phyloP scores from a whole-genome alignment of 2,113 vertebrate species.

The Circaetus gallicus region DNA sequence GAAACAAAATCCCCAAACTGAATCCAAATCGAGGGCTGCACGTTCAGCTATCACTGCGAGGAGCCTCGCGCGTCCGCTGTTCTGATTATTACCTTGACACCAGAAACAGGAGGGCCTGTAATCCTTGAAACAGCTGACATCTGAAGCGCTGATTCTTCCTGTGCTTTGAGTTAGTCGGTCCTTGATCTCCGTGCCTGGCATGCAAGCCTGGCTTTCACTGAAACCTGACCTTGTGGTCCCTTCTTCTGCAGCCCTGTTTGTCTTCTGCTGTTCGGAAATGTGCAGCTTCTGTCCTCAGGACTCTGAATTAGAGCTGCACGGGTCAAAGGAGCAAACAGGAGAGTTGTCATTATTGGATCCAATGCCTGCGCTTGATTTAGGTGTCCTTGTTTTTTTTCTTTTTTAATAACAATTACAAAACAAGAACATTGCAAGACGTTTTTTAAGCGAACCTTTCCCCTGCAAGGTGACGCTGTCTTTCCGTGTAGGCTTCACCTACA shows the following conservation, averaged over 20 bases:
- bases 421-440: neutral
- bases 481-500: neutral
- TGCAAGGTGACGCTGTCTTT: neutral
- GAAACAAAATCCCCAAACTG: conserved; percentile 46
- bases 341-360: conserved; percentile 5
- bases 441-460: neutral
- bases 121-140: conserved; percentile 32
- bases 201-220: conserved; percentile 28
- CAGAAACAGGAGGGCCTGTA: neutral
- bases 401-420: neutral
- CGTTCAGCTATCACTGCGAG: neutral
- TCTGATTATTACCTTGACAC: conserved; percentile 47
- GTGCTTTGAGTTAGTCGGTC: conserved; percentile 28
- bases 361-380: neutral
- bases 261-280: neutral
- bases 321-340: conserved; percentile 15
- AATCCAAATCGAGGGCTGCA: neutral
- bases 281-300: neutral
- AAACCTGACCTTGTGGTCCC: conserved; percentile 21
- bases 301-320: conserved; percentile 18
- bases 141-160: conserved; percentile 3
- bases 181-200: conserved; percentile 12
- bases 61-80: neutral
- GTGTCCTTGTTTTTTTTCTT: neutral
- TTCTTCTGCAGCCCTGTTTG: neutral